Base-by-base conservation (phyloP, 2,888 invertebrate genomes). In the Eucera pruinosa region DNA sequence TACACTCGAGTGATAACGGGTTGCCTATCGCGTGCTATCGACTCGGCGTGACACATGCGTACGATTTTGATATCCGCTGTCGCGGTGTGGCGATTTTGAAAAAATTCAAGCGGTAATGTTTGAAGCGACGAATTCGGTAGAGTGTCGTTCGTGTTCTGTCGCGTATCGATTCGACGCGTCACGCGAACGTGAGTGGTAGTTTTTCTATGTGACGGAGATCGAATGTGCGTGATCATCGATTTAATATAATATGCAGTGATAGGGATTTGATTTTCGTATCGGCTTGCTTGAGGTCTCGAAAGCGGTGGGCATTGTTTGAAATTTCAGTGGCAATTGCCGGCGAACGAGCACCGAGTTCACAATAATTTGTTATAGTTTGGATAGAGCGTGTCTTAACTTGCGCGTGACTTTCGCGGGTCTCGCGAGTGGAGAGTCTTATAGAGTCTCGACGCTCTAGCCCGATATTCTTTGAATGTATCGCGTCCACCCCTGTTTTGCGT, bases 361-460 rank as follows among this genome's bases (percentile, higher is more conserved):
- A 18, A 13, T n/a, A 27, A 43, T 30, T 9, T 50, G 9, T 36
- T 20, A 3, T 25, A 25, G 18, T 58, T 23, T 15, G 15, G 11
- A 15, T 13, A 45, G 20, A 48, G 25, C 45, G 54, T 33, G 41
- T 25, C 47, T 18, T 30, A 39, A 27, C 33, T 25, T 27, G 39
- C 71, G 57, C 62, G 73, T 71, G 71, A 71, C 57, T 71, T 45
- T 33, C 41, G 48, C 11, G 36, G 23, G 13, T 39, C n/a, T n/a
- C n/a, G 65, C 18, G 23, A 33, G 20, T n/a, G 6, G 23, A 23
- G 50, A 45, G 15, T 33, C 18, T 5, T 23, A 41, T 18, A 20
- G 55, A 70, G 45, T 73, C 73, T 61, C n/a, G 39, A 13, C 55
- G n/a, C 23, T 36, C 36, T 36, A 18, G 36, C 43, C 15, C 2